Percentiles rank a stretch among this genome's conserved stretches.
phyloP scores from a whole-genome alignment of 37 sponge, comb jelly and placozoan species.

The Cliona cf. orientalis region DNA sequence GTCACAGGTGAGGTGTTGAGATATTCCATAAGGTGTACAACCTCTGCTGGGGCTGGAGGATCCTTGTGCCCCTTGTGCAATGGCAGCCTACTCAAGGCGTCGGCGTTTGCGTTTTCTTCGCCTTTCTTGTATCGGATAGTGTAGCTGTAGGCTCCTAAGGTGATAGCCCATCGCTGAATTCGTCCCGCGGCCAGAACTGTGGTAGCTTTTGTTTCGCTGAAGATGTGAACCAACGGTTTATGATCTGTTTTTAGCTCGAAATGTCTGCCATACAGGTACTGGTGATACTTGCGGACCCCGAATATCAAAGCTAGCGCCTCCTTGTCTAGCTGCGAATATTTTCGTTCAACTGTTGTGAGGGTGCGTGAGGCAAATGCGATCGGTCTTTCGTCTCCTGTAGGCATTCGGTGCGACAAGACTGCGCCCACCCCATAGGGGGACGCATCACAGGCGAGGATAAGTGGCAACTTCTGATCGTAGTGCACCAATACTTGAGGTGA shows the following conservation, averaged over 20 bases:
- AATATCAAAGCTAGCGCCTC: conserved; percentile 26
- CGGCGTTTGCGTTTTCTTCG: conserved; percentile 26
- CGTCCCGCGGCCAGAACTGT: conserved; percentile 24
- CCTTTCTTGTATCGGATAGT: conserved; percentile 21
- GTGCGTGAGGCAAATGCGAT: conserved; percentile 46
- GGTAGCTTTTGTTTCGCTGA: too few relatives aligned
- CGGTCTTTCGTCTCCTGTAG: conserved; percentile 21
- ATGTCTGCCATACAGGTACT: conserved; percentile 20
- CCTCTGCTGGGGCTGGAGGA: conserved; percentile 3
- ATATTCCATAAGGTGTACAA: conserved; percentile 19
- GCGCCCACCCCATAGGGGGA: conserved; percentile 54
- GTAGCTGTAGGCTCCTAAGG: conserved; percentile 17
- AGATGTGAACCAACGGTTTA: too few relatives aligned
- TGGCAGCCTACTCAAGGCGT: conserved; percentile 31
- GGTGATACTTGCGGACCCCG: conserved; percentile 7
- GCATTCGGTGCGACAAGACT: conserved; percentile 34
- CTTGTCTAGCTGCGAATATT: conserved; percentile 38
- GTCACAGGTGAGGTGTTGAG: conserved; percentile 1
- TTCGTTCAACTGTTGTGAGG: conserved; percentile 20
- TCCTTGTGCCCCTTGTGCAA: conserved; percentile 8
- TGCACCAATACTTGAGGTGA: conserved; percentile 26
- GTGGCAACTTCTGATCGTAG: conserved; percentile 7
- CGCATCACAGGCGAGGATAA: conserved; percentile 37
- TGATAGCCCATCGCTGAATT: conserved; percentile 43
- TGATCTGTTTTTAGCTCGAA: conserved; percentile 16